These are phyloP conservation scores for Carlito syrichta DNA, from an alignment of 2,113 vertebrate species.

Conservation along the genomic window DNA sequence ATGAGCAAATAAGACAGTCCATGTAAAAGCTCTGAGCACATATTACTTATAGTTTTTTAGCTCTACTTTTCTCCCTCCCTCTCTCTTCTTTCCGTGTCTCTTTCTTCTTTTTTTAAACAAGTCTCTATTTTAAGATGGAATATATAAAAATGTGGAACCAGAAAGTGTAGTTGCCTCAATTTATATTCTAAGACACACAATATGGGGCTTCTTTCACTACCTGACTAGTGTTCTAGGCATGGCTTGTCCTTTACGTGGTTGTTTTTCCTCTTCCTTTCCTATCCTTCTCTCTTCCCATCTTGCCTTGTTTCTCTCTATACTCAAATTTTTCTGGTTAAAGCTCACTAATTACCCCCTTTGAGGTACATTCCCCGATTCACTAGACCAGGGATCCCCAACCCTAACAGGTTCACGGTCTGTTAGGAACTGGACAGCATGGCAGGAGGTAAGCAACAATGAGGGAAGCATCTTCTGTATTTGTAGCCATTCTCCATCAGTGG, in stretches of 20 bases:
- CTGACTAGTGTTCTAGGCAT: not conserved
- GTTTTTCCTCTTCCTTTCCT: not conserved
- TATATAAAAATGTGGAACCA: not conserved
- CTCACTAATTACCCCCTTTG: not conserved
- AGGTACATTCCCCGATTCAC: not conserved
- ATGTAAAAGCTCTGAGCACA: fast-evolving
- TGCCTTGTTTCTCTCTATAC: not conserved
- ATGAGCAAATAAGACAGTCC: not conserved
- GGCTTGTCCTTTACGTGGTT: not conserved
- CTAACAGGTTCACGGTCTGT: no score
- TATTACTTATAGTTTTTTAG: not conserved
- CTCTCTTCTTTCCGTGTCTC: not conserved
- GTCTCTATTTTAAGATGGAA: not conserved
- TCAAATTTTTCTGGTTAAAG: not conserved
- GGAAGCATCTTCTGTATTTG: no score
- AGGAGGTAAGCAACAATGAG: no score
- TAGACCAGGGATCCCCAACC: no score
- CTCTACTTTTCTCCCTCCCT: not conserved
- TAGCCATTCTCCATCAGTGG: no score
- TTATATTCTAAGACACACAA: fast-evolving
- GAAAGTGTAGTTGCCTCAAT: not conserved
- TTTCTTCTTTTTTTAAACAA: not conserved
- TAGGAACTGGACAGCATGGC: no score
- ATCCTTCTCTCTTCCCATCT: not conserved
- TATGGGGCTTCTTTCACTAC: not conserved